Evolutionary conservation across 2,113 vertebrate species (phyloP).

Genomic region (Tapirus terrestris): DNA sequence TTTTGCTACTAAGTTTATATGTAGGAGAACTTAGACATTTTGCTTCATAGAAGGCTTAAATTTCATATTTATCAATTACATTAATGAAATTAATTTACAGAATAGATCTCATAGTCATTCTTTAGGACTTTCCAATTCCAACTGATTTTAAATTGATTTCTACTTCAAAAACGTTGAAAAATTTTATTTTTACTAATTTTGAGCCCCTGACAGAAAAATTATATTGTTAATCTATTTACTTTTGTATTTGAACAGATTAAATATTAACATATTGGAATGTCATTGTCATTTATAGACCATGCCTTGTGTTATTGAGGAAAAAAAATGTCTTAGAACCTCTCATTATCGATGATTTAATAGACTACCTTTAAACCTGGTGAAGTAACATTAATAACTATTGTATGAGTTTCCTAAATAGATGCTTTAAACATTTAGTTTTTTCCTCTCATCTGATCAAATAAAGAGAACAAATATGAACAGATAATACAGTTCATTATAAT

Average conservation of each 20-base stretch:
- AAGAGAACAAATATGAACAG: not conserved
- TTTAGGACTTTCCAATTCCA: not conserved
- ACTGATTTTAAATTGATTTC: constrained; percentile 35
- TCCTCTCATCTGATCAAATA: not conserved
- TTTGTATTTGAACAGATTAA: not conserved
- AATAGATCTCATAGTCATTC: not conserved
- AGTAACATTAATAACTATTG: not conserved
- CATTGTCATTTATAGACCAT: not conserved
- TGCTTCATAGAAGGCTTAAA: not conserved
- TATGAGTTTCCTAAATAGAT: not conserved
- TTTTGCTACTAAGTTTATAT: not conserved
- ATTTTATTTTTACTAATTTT: constrained; percentile 27
- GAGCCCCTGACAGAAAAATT: not conserved
- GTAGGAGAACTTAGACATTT: not conserved
- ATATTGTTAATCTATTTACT: constrained; percentile 7
- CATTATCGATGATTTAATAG: not conserved
- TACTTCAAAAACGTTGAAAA: not conserved
- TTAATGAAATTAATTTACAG: not conserved
- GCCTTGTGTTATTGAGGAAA: not conserved
- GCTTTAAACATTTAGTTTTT: not conserved
- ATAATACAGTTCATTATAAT: not conserved
- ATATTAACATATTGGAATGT: constrained; percentile 10
- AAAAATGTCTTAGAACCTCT: not conserved
- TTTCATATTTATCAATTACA: not conserved
- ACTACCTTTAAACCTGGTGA: not conserved